Evolutionary conservation across 1,140 invertebrate genomes (phyloP).

Genomic region (Pemphigus obesinymphae): DNA sequence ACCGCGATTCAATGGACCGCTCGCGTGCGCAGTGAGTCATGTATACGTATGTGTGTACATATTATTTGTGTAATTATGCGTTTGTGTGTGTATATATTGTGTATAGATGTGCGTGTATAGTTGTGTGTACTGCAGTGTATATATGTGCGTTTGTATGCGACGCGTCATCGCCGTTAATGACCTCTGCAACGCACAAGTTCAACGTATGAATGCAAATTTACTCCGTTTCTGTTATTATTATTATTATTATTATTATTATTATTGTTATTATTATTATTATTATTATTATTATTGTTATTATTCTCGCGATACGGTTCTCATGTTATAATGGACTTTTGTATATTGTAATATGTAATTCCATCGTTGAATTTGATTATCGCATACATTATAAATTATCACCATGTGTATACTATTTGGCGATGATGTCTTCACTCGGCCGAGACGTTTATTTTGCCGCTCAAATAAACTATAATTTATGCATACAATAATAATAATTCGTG

Average conservation of each 20-base stretch:
- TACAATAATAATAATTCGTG: too few relatives aligned
- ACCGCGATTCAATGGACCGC: too few relatives aligned
- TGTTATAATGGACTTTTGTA: background rate
- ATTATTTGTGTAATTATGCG: too few relatives aligned
- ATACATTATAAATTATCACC: background rate
- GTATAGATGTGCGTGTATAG: background rate
- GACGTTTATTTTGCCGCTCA: background rate
- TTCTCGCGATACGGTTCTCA: background rate
- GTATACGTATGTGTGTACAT: too few relatives aligned
- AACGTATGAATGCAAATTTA: conserved; percentile 1
- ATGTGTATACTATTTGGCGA: too few relatives aligned
- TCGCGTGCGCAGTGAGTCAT: background rate
- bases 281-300: background rate
- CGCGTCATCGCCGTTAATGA: conserved; percentile 29
- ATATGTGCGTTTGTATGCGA: background rate
- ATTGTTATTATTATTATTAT: background rate
- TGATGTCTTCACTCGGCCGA: background rate
- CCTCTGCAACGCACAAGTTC: background rate
- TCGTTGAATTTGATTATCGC: background rate
- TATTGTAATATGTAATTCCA: background rate
- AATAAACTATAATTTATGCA: background rate
- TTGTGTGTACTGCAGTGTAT: background rate
- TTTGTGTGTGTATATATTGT: too few relatives aligned
- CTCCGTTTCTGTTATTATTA: background rate
- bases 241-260: background rate